Evolutionary conservation across 2,888 invertebrate species (phyloP).

Genomic region (Uloborus plumipes): DNA sequence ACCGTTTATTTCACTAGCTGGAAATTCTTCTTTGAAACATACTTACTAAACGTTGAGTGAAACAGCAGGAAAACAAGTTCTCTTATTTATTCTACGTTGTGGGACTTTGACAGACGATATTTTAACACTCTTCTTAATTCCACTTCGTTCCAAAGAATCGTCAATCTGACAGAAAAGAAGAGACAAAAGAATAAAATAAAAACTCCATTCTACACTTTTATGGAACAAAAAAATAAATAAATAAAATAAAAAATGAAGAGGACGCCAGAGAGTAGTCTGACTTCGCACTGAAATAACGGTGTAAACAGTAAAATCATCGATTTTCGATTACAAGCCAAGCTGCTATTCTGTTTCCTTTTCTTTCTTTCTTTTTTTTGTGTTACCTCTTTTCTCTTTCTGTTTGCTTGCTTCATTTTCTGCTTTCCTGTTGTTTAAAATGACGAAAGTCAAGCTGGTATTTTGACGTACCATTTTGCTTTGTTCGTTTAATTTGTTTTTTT

Average conservation of each 20-base stretch:
- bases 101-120: conserved; percentile 27
- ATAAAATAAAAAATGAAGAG: neutral
- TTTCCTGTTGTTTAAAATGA: conserved; percentile 16
- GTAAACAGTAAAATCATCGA: conserved; percentile 58
- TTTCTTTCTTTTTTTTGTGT: conserved; percentile 22
- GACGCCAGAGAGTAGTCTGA: conserved; percentile 9
- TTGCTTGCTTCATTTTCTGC: conserved; percentile 7
- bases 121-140: conserved; percentile 15
- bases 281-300: conserved; percentile 39
- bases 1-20: too few relatives aligned
- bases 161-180: conserved; percentile 15
- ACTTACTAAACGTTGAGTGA: too few relatives aligned
- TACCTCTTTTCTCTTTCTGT: conserved; percentile 9
- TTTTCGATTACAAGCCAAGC: conserved; percentile 61
- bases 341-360: conserved; percentile 19
- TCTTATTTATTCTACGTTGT: conserved; percentile 8
- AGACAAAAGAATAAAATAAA: conserved; percentile 5
- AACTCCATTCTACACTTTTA: conserved; percentile 21
- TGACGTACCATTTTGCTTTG: neutral
- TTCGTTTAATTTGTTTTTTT: neutral
- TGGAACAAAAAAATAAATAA: conserved; percentile 15
- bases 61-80: neutral
- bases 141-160: conserved; percentile 29
- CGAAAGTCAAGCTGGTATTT: conserved; percentile 5
- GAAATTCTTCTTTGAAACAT: too few relatives aligned